Base-by-base conservation (phyloP, 2,797 vertebrate species). In the Malacoctenus gilli region DNA sequence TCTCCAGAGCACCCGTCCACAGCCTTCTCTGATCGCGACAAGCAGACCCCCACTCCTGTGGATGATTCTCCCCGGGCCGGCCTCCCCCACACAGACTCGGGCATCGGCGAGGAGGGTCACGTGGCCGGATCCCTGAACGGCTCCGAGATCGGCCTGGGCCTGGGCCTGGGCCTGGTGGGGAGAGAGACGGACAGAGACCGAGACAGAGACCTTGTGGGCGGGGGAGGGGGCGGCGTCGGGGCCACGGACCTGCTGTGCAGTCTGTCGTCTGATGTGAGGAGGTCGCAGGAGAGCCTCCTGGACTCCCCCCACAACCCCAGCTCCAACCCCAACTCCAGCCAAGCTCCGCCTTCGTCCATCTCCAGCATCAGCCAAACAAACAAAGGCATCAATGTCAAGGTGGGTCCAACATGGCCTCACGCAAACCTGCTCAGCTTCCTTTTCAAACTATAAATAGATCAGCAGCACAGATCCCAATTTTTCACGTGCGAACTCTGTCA, bases 351-450 rank as follows among this genome's bases (percentile, higher is more conserved):
- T 8, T 91, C 95, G 0, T 97, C 97, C 0, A 97, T 99, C 89
- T 95, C 96, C 64, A 98, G 96, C 87, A 96, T 99, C 80, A 98
- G 95, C 84, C 96, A 99, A 83, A 83, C 90, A 56, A 96, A 93
- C 84, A 98, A 98, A 91, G 96, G 96, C 85, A 98, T 99, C 82
- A 99, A 98, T 59, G 96, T 99, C 31, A 99, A 90, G 87, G 89
- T 89, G 46, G 18, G 78, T 43, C 4, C n/a, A 7, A 35, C 31
- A 16, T 14, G 20, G 5, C 10, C 12, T 10, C 20, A 11, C 19
- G 40, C 46, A 43, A 4, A 20, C 4, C 40, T 8, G 13, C 22
- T 19, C n/a, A n/a, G n/a, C n/a, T n/a, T n/a, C n/a, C n/a, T n/a
- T n/a, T n/a, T n/a, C n/a, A n/a, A n/a, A n/a, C n/a, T n/a, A n/a